Conservation (phyloP, 2,113 vertebrate species). For the Eptesicus fuscus region DNA sequence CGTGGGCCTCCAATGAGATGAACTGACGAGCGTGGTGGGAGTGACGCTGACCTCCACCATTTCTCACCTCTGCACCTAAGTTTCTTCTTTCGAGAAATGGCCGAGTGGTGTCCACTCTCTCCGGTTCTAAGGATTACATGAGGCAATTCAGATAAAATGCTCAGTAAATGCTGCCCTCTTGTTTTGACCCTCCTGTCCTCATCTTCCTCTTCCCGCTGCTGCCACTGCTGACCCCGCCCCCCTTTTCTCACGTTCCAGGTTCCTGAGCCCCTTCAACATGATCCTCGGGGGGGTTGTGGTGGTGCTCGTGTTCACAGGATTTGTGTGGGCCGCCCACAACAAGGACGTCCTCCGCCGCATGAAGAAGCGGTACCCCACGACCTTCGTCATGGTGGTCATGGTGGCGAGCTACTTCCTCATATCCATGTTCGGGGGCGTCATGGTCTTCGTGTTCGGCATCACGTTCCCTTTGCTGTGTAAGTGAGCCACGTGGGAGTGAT, state of each 20-base stretch:
- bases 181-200: background rate
- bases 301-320: constrained; percentile 87
- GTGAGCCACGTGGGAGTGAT: constrained; percentile 65
- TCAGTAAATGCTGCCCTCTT: background rate
- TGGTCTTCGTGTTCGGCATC: constrained; percentile 95
- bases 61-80: background rate
- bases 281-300: constrained; percentile 90
- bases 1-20: background rate
- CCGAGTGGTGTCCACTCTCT: background rate
- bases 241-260: constrained; percentile 77
- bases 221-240: background rate
- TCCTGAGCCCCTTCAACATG: constrained; percentile 92
- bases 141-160: background rate
- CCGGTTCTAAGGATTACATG: background rate
- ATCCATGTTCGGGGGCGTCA: constrained; percentile 92
- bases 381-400: constrained; percentile 88
- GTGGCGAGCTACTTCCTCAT: constrained; percentile 91
- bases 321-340: constrained; percentile 92
- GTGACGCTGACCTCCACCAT: background rate
- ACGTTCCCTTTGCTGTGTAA: constrained; percentile 92
- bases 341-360: constrained; percentile 87
- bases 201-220: background rate
- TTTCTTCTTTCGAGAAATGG: background rate
- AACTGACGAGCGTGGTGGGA: background rate
- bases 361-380: constrained; percentile 90